phyloP scores from a whole-genome alignment of 1,140 invertebrate genomes.

The Tyrophagus putrescentiae region DNA sequence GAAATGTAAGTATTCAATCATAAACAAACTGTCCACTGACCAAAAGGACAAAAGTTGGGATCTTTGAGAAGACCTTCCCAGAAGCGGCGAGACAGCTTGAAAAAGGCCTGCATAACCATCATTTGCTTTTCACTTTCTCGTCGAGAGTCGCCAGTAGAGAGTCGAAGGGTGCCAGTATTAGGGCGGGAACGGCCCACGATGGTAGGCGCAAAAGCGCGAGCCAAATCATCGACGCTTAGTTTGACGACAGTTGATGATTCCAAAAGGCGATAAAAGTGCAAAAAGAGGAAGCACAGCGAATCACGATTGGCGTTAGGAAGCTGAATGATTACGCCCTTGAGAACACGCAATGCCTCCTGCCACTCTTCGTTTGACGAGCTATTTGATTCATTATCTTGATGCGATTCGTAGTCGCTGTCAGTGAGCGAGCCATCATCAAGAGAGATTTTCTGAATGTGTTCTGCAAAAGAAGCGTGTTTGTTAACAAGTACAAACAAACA shows the following conservation, averaged over 20 bases:
- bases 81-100: neutral
- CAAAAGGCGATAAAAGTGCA: constrained; percentile 66
- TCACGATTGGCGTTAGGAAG: constrained; percentile 70
- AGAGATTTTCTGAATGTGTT: neutral
- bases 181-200: constrained; percentile 55
- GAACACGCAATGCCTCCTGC: constrained; percentile 34
- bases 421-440: neutral
- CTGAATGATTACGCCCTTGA: neutral
- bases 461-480: neutral
- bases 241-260: constrained; percentile 47
- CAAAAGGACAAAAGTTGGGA: neutral
- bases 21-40: neutral
- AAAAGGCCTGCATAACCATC: constrained; percentile 1
- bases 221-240: constrained; percentile 60
- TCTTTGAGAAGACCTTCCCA: constrained; percentile 1
- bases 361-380: constrained; percentile 49
- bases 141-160: neutral
- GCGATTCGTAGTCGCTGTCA: neutral
- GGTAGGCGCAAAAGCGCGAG: constrained; percentile 68
- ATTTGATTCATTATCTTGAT: constrained; percentile 23
- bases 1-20: too few relatives aligned
- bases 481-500: neutral
- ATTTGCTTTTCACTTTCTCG: neutral
- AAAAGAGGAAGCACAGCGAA: constrained; percentile 63
- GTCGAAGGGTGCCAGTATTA: neutral